phyloP scores from a whole-genome alignment of 2,113 vertebrate genomes.

The Osmerus eperlanus region DNA sequence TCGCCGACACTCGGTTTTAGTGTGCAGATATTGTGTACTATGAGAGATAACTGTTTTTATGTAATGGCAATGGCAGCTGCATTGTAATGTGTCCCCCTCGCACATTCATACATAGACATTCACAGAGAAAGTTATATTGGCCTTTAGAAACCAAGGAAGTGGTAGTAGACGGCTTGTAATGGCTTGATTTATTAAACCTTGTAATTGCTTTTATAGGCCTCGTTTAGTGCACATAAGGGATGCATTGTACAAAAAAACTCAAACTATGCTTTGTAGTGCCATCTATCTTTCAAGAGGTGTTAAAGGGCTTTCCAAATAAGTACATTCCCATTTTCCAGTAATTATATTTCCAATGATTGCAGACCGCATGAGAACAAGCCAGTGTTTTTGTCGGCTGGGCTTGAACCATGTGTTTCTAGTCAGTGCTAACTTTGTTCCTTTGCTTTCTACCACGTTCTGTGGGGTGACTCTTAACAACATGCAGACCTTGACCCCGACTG shows the following conservation, averaged over 20 bases:
- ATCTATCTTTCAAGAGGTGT: slow-evolving; percentile 1
- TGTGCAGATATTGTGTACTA: too few relatives aligned
- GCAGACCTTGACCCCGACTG: too few relatives aligned
- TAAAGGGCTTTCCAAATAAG: neutral
- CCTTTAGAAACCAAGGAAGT: neutral
- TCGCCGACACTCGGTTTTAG: too few relatives aligned
- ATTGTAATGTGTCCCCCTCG: too few relatives aligned
- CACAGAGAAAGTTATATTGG: too few relatives aligned
- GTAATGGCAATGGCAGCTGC: too few relatives aligned
- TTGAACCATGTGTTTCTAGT: slow-evolving; percentile 19
- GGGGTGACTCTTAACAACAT: slow-evolving; percentile 1
- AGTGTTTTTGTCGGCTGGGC: neutral
- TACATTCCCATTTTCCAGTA: neutral
- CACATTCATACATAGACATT: too few relatives aligned
- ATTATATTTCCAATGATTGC: slow-evolving; percentile 24
- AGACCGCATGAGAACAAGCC: slow-evolving; percentile 10
- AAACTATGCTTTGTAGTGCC: slow-evolving; percentile 11
- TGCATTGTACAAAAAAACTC: neutral
- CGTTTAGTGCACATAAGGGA: slow-evolving; percentile 1
- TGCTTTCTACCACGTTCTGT: neutral
- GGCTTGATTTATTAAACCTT: slow-evolving; percentile 17
- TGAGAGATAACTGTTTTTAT: too few relatives aligned
- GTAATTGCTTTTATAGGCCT: slow-evolving; percentile 19
- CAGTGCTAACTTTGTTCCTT: neutral
- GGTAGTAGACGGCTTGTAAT: neutral